A percentile compares a stretch with the other conserved stretches of the same genome.
phyloP scores from a whole-genome alignment of 1,140 invertebrate species.

The Drosophila sturtevanti region DNA sequence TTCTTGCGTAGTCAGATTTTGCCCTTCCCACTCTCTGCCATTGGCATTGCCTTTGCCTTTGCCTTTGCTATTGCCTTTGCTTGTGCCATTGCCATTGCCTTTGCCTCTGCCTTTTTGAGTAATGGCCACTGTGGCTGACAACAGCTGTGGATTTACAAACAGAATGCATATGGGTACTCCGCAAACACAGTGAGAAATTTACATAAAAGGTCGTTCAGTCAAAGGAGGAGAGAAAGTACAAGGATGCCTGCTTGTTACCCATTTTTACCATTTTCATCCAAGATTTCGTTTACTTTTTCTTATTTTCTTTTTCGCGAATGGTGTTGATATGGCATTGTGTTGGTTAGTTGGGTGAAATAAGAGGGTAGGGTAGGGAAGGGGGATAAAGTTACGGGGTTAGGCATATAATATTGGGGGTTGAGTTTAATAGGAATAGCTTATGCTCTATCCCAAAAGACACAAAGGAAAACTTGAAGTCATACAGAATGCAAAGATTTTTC shows the following conservation, averaged over 20 bases:
- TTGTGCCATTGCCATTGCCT: not conserved
- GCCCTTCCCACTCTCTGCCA: no score
- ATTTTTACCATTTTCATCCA: constrained; percentile 53
- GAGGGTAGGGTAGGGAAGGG: not conserved
- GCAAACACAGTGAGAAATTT: constrained; percentile 43
- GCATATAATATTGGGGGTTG: not conserved
- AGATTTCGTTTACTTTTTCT: not conserved
- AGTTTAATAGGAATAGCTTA: not conserved
- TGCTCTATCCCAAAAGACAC: not conserved
- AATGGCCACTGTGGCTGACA: constrained; percentile 72
- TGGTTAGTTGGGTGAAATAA: not conserved
- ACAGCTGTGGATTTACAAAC: constrained; percentile 73
- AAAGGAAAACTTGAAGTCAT: not conserved
- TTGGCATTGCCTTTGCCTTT: constrained; percentile 11
- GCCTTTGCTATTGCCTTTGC: constrained; percentile 24
- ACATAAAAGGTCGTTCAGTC: constrained; percentile 74
- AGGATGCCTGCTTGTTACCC: constrained; percentile 22
- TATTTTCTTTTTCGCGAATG: not conserved
- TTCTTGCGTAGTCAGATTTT: constrained; percentile 39
- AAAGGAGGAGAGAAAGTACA: constrained; percentile 33
- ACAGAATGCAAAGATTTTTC: not conserved
- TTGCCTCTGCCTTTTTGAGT: constrained; percentile 48
- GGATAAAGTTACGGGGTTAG: not conserved
- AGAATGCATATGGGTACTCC: constrained; percentile 67
- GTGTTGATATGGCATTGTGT: constrained; percentile 1